Conservation (phyloP, 2,797 vertebrate species). For the Acipenser transmontanus region DNA sequence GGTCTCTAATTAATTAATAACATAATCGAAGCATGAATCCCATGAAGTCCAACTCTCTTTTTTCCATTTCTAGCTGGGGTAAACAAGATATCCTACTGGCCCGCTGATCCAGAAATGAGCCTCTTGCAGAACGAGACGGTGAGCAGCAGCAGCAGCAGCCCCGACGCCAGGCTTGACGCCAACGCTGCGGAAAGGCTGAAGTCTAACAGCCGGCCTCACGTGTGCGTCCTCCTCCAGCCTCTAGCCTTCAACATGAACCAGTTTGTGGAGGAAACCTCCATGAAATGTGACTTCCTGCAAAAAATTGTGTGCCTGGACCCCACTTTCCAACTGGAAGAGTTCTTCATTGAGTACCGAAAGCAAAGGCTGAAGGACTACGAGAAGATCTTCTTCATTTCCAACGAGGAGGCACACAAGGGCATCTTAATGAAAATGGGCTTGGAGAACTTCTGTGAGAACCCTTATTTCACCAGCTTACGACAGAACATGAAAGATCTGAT, state of each 20-base stretch:
- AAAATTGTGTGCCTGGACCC: conserved; percentile 56
- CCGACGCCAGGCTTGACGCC: conserved; percentile 78
- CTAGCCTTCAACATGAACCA: conserved; percentile 68
- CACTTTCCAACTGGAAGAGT: conserved; percentile 41
- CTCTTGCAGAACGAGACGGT: conserved; percentile 52
- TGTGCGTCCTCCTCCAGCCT: conserved; percentile 79
- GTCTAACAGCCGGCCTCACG: conserved; percentile 80
- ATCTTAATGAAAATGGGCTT: conserved; percentile 74
- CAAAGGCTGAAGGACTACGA: conserved; percentile 67
- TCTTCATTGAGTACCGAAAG: conserved; percentile 64
- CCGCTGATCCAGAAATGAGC: conserved; percentile 87
- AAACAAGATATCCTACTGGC: conserved; percentile 90
- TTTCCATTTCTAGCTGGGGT: conserved; percentile 67
- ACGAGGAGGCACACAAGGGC: conserved; percentile 62
- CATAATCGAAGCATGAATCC: no score
- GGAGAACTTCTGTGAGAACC: conserved; percentile 83
- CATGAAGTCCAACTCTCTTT: neutral
- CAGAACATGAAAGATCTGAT: conserved; percentile 85
- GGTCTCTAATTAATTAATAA: no score
- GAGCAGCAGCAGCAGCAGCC: conserved; percentile 28
- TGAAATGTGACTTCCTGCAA: conserved; percentile 77
- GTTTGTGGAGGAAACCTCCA: conserved; percentile 77
- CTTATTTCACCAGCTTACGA: conserved; percentile 79
- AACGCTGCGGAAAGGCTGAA: conserved; percentile 80
- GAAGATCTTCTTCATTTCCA: conserved; percentile 65